Evolutionary conservation across 2,797 vertebrate species (phyloP).

Genomic region (Lacerta viridis): DNA sequence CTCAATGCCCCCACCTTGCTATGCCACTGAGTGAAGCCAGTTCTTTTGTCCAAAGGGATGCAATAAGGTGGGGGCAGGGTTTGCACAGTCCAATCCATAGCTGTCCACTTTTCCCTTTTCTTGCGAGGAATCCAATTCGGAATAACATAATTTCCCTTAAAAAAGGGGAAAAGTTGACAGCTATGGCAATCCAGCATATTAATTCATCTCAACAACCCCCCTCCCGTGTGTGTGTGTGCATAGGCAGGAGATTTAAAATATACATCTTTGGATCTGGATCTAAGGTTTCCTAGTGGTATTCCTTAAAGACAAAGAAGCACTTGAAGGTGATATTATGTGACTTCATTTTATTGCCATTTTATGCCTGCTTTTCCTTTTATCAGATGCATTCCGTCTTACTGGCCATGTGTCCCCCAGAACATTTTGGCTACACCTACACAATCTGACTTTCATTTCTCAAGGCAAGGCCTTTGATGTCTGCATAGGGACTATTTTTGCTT

Average conservation of each 20-base stretch:
- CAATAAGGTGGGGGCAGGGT: neutral
- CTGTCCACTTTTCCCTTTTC: too few species aligned
- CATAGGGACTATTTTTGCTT: constrained; percentile 46
- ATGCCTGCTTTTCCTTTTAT: neutral
- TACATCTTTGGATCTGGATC: neutral
- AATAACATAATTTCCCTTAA: too few species aligned
- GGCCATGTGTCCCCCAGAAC: neutral
- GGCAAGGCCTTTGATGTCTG: constrained; percentile 57
- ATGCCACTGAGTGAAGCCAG: too few species aligned
- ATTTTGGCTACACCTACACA: constrained; percentile 11
- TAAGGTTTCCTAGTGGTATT: neutral
- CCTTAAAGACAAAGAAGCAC: neutral
- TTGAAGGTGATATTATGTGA: neutral
- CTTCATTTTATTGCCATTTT: neutral
- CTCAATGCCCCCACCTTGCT: too few species aligned
- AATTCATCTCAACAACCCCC: neutral
- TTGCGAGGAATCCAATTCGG: too few species aligned
- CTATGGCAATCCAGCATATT: neutral
- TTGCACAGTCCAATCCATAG: neutral
- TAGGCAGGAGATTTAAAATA: neutral
- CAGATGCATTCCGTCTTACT: neutral
- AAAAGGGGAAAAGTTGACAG: too few species aligned
- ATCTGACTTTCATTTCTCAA: constrained; percentile 68
- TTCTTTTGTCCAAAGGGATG: neutral
- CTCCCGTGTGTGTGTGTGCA: neutral